Conservation (phyloP, 2,113 vertebrate genomes). For the Nestor notabilis region DNA sequence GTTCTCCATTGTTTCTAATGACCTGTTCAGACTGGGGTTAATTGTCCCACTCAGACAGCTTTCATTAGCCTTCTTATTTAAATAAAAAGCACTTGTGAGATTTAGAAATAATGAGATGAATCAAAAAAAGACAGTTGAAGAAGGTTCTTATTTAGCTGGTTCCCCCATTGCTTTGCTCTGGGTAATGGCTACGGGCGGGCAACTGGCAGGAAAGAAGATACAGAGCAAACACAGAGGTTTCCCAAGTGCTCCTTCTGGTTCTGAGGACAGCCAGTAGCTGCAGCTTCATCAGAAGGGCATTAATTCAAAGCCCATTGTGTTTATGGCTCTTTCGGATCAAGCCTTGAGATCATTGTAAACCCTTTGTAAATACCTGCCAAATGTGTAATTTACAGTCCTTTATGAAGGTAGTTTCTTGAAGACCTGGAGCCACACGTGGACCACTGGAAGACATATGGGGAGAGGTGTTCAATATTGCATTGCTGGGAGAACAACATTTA, state of each 20-base stretch:
- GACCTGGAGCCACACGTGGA: not conserved
- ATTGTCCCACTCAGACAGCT: constrained; percentile 55
- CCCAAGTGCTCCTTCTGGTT: constrained; percentile 20
- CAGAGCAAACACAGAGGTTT: not conserved
- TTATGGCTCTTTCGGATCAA: not conserved
- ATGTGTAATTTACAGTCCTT: not conserved
- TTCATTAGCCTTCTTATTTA: constrained; percentile 61
- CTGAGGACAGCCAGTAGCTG: not conserved
- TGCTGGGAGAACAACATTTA: constrained; percentile 18
- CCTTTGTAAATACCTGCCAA: not conserved
- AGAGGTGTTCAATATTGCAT: constrained; percentile 28
- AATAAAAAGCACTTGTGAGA: constrained; percentile 51
- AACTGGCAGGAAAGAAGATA: not conserved
- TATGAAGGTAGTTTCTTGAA: not conserved
- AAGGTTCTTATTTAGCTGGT: constrained; percentile 41
- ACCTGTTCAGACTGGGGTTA: constrained; percentile 13
- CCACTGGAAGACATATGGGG: not conserved
- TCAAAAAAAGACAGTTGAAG: constrained; percentile 55
- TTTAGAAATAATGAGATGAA: constrained; percentile 44
- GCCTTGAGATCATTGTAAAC: not conserved
- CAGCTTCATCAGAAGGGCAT: not conserved
- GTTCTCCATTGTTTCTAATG: constrained; percentile 48
- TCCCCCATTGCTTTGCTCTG: not conserved
- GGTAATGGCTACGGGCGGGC: not conserved
- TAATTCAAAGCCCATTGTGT: not conserved